Evolutionary conservation across 1,140 invertebrate species (phyloP).

Genomic region (Eriosoma lanigerum): DNA sequence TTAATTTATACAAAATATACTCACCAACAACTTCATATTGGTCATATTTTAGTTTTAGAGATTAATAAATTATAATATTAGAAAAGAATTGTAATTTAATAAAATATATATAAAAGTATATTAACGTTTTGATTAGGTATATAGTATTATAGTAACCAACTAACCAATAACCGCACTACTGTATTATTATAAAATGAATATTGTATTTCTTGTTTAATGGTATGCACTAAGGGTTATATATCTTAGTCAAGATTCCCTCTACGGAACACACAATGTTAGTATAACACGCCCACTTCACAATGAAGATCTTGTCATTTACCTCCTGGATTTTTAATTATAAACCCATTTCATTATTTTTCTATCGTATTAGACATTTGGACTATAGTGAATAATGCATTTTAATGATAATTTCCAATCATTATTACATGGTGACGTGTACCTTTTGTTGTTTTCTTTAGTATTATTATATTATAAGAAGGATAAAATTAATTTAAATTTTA

Average conservation of each 20-base stretch:
- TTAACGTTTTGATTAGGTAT: no score
- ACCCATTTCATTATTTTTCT: background rate
- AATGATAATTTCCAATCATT: background rate
- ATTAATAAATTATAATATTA: no score
- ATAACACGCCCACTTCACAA: slow-evolving; percentile 6
- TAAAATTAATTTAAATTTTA: background rate
- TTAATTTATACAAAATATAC: background rate
- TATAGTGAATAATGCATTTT: background rate
- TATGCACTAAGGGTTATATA: background rate
- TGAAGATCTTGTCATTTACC: slow-evolving; percentile 23
- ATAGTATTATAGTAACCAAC: no score
- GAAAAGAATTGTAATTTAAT: no score
- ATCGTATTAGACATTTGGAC: background rate
- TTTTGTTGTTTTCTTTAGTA: background rate
- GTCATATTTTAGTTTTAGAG: no score
- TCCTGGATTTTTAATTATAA: slow-evolving; percentile 22
- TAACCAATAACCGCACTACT: no score
- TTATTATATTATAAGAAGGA: background rate
- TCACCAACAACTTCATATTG: slow-evolving; percentile 37
- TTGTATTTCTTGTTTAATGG: no score
- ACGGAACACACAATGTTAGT: no score
- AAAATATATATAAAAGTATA: no score
- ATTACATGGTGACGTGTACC: no score
- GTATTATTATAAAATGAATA: no score
- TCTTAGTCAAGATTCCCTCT: background rate